Conservation (phyloP, 2,113 vertebrate genomes). For the Sylvia atricapilla region DNA sequence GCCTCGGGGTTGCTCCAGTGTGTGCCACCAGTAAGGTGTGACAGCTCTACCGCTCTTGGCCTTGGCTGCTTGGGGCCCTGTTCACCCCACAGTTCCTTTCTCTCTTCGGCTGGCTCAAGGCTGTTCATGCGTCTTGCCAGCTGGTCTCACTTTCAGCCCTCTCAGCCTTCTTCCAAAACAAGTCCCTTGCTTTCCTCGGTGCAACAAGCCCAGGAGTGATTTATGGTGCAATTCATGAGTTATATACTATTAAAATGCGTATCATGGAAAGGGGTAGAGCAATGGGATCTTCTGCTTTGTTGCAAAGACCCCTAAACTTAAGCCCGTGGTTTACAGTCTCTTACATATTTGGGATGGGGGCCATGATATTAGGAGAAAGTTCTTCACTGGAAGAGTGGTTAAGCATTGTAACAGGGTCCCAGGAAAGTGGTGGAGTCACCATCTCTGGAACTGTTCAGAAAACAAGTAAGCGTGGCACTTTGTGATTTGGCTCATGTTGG, state of each 20-base stretch:
- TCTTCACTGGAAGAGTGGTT: neutral
- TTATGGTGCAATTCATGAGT: neutral
- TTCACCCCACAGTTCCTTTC: neutral
- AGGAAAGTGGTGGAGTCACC: neutral
- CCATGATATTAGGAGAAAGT: neutral
- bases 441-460: neutral
- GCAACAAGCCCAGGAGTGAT: neutral
- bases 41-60: rapidly evolving
- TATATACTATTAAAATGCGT: neutral
- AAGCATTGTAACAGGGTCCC: neutral
- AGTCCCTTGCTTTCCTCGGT: neutral
- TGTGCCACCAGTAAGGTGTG: rapidly evolving
- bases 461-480: neutral
- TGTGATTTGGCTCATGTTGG: neutral
- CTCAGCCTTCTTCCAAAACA: neutral
- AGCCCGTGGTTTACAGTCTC: neutral
- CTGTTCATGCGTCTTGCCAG: neutral
- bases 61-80: rapidly evolving
- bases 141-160: neutral
- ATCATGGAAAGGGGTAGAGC: neutral
- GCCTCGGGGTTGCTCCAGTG: rapidly evolving
- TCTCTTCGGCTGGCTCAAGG: neutral
- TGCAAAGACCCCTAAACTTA: neutral
- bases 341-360: rapidly evolving
- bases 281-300: neutral